phyloP scores from a whole-genome alignment of 2,797 vertebrate genomes.

The Gallinago stenura region DNA sequence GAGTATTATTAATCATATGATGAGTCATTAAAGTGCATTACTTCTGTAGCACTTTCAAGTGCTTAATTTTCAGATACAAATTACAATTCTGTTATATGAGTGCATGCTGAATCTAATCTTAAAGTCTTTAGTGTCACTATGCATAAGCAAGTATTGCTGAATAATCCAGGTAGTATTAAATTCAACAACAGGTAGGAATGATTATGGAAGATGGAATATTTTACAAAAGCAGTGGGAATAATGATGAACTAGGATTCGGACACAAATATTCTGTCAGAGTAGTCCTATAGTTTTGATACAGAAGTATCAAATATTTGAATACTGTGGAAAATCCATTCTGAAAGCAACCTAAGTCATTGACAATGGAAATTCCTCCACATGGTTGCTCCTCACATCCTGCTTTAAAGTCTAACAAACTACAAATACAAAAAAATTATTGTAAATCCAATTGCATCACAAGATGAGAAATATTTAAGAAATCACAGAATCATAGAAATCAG shows the following conservation, averaged over 20 bases:
- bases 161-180: neutral
- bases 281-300: neutral
- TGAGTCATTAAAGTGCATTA: neutral
- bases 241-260: neutral
- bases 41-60: neutral
- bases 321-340: neutral
- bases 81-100: neutral
- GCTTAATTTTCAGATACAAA: neutral
- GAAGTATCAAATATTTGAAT: neutral
- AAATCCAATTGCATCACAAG: neutral
- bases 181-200: neutral
- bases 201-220: neutral
- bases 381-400: neutral
- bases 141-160: neutral
- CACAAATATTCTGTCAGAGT: neutral
- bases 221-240: neutral
- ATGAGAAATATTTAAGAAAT: neutral
- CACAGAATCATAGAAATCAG: neutral
- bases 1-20: neutral
- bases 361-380: neutral
- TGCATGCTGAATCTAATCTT: neutral
- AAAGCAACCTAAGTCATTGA: neutral
- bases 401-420: neutral
- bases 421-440: neutral
- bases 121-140: neutral